These are phyloP conservation scores for Trichogramma evanescens DNA, from an alignment of 2,888 invertebrate species.

Conservation along the genomic window DNA sequence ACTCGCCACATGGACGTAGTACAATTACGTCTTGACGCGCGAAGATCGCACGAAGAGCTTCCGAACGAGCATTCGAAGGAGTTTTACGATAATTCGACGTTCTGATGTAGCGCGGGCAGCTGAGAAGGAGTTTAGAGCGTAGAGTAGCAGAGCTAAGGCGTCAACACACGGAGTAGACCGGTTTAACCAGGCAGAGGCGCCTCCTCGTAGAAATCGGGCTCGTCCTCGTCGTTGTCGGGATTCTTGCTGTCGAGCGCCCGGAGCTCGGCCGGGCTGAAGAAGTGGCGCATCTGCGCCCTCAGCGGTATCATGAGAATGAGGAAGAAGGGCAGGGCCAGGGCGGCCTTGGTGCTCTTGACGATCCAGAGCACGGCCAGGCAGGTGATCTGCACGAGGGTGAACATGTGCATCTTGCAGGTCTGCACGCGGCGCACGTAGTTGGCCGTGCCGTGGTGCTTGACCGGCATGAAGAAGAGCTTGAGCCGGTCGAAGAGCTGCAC, in stretches of 20 bases:
- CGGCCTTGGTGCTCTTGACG: conserved; percentile 83
- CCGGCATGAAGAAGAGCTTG: conserved; percentile 79
- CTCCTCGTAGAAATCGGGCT: conserved; percentile 91
- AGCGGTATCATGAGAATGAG: conserved; percentile 86
- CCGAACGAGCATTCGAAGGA: too few species aligned
- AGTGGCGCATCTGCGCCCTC: conserved; percentile 61
- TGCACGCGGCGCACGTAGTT: conserved; percentile 84
- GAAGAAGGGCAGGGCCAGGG: conserved; percentile 90
- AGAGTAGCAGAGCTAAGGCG: too few species aligned
- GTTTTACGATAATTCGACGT: too few species aligned
- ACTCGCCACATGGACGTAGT: too few species aligned
- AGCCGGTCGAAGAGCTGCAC: conserved; percentile 90
- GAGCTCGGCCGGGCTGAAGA: conserved; percentile 77
- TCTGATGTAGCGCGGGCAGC: too few species aligned
- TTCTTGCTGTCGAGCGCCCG: conserved; percentile 81
- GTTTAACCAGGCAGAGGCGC: conserved; percentile 73
- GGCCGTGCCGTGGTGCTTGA: conserved; percentile 88
- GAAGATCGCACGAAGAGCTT: too few species aligned
- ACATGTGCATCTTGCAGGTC: conserved; percentile 86
- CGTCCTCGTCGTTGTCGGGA: conserved; percentile 76
- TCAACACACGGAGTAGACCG: too few species aligned
- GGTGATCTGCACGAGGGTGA: conserved; percentile 75
- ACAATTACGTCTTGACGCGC: too few species aligned
- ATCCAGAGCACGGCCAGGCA: conserved; percentile 75
- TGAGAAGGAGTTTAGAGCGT: too few species aligned